Percentiles rank a stretch among this genome's conserved stretches.
Evolutionary conservation across 1,140 invertebrate species (phyloP).

Genomic region (Monomorium pharaonis): DNA sequence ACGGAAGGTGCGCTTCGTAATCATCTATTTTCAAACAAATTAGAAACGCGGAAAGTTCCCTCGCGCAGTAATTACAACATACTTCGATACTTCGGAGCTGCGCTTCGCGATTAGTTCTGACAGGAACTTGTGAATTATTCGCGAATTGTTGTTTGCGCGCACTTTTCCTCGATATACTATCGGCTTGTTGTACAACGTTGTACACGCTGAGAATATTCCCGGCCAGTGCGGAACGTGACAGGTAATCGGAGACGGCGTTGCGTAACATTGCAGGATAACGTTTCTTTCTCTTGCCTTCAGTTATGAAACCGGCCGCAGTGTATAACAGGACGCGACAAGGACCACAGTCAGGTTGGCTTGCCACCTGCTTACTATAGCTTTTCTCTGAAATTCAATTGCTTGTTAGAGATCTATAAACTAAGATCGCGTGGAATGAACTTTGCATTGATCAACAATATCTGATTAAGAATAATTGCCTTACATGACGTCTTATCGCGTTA

Average conservation of each 20-base stretch:
- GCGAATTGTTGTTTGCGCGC: not conserved
- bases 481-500: not conserved
- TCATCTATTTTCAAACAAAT: not conserved
- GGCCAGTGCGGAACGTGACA: not conserved
- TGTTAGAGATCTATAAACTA: not conserved
- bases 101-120: not conserved
- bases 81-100: not conserved
- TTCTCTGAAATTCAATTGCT: not conserved
- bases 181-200: not conserved
- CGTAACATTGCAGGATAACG: constrained; percentile 11
- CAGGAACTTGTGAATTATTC: not conserved
- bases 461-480: constrained; percentile 8
- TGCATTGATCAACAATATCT: not conserved
- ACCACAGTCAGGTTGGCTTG: not conserved
- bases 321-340: not conserved
- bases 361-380: not conserved
- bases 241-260: constrained; percentile 26
- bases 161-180: not conserved
- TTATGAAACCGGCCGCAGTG: constrained; percentile 11
- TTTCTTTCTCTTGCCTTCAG: constrained; percentile 23
- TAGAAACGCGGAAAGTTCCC: not conserved
- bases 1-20: not conserved
- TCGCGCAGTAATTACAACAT: not conserved
- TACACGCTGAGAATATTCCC: constrained; percentile 15
- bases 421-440: not conserved